Base-by-base conservation (phyloP, 1,140 invertebrate genomes). In the Mactra quadrangularis region DNA sequence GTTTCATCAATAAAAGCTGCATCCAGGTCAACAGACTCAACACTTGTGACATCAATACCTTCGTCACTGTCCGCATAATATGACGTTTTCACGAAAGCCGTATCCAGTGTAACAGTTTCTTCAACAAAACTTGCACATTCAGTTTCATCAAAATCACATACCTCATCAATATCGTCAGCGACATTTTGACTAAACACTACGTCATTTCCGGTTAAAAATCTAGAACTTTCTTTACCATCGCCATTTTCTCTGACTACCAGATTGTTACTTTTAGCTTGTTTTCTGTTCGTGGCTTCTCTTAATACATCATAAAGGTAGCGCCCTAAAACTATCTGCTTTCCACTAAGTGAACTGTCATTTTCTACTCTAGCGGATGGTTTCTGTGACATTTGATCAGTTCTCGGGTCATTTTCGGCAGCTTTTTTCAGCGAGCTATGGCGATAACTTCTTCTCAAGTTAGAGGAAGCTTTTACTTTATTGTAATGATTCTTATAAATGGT, bases 41-140 rank as follows among this genome's bases (percentile, higher is more conserved):
- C 57, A 60, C 72, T 75, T 59, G 53, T 75, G 17, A 75, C 57
- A n/a, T 75, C 72, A 59, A 75, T 75, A 27, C 72, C 72, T 62
- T 75, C 72, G 41, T 75, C 72, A 75, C 55, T 47, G n/a, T 75
- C 72, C 2, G 55, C 59, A 41, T 75, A 53, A 59, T 33, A 4
- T 59, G 72, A 60, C 25, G 31, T 59, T 15, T 75, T 62, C 4
- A 75, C 25, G 29, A 75, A 75, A 15, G 72, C 72, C 11, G 31
- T 59, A 29, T 75, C 57, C 25, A 75, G 9, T 25, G 31, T 27
- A 45, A n/a, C 22, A 1, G 31, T 15, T 22, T 47, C 35, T 11
- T 22, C n/a, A 17, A 27, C 15, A 47, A n/a, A 62, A 35, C 47
- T n/a, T 22, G 11, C 35, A 22, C 17, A 15, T n/a, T 22, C 25